Evolutionary conservation across 2,113 vertebrate genomes (phyloP), one percentile per base, ranked within the genome.

Genomic region (Dromiciops gliroides): DNA sequence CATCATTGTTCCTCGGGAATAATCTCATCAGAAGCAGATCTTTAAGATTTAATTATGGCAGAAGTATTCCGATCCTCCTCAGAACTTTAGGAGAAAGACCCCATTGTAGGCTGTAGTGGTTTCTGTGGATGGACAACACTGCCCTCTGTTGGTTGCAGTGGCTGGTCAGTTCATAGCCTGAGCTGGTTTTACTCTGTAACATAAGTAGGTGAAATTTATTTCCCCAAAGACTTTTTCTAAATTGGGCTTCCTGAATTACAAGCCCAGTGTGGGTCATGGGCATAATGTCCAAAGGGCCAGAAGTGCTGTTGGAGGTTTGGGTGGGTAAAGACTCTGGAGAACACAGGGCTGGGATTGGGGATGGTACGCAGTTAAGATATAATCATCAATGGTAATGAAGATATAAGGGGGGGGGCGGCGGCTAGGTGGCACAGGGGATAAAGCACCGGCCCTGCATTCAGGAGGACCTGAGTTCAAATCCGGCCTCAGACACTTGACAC

Each of bases 61-160:
- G 44, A 75, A n/a, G 31, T 67, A 31, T 67, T 67, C 12, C 16
- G 37, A n/a, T 19, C 14, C 37, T 19, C 14, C 37, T n/a, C 1
- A 1, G 14, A 44, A 23, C n/a, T 44, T 44, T 44, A 44, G 19
- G 67, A 44, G 67, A 44, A 83, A 44, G n/a, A 83, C 19, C 67
- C 67, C 67, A 83, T 23, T 22, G 50, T 56, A 8, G 0, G 25
- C 7, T 31, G 16, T 8, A 0, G 44, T 14, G 26, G 44, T n/a
- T 49, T 26, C 44, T 23, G 22, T 53, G 67, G 19, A 26, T 92
- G 90, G n/a, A 26, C 75, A 75, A 44, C 50, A 90, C 53, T 94
- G 96, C 95, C 95, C 95, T 96, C 93, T 93, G 75, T 89, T 94
- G 96, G 92, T 25, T 2, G n/a, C 48, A 3, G 11, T 37, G 1